Base-by-base conservation (phyloP, 1,140 invertebrate species). In the Lepidurus couesii region DNA sequence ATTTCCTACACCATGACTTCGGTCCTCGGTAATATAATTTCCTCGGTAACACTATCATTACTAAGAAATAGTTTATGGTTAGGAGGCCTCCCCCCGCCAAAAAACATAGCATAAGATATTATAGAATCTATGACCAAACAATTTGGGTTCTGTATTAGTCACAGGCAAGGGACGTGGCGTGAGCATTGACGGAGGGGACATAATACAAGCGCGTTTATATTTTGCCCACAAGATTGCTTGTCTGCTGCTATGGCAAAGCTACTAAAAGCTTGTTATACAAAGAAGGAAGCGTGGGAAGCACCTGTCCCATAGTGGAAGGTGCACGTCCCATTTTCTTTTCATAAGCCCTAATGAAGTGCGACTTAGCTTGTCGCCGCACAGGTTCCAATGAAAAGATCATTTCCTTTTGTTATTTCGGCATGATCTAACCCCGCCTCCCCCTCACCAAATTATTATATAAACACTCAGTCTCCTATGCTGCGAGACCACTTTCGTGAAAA, bases 211-310 rank as follows among this genome's bases (percentile, higher is more conserved):
- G 34, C 34, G 34, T 34, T 34, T 34, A 34, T 34, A 34, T 34
- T 34, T 34, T 34, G 34, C 34, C 34, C 34, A 34, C 34, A 34
- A 34, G 34, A 34, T 34, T 34, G 34, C 34, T 34, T 34, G 34
- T 34, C 34, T 34, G 34, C 34, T 34, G 3, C 34, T 34, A 34
- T 34, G 16, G 45, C 45, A 16, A 47, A 47, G 45, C 16, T 10
- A 7, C 13, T n/a, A 21, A 65, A 65, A 65, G 21, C 16, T 65
- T 65, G 16, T 2, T 21, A 65, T 21, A 7, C 13, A 65, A 65
- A 65, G 53, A 65, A 65, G 53, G 8, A 65, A 21, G n/a, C 53
- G 53, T 65, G 53, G 53, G 53, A 65, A 65, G 53, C 53, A 65
- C 53, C 53, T 65, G 53, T 65, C 13, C 47, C 11, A 21, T 65